Percentiles rank a stretch among this genome's conserved stretches.
Conservation (phyloP, 2,113 vertebrate genomes). For the Oryzias woworae region DNA sequence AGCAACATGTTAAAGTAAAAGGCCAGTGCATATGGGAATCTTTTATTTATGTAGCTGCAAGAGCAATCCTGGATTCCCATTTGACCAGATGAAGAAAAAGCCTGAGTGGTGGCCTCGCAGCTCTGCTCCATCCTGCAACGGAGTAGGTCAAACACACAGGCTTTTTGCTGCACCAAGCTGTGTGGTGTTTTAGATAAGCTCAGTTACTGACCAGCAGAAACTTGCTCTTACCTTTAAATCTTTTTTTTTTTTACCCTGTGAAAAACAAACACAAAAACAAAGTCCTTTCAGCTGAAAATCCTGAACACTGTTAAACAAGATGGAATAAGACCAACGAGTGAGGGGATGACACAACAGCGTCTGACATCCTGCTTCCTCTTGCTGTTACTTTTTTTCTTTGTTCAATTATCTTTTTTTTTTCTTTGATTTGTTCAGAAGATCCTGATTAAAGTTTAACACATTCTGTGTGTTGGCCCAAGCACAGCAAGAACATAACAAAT, state of each 20-base stretch:
- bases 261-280: constrained; percentile 61
- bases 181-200: constrained; percentile 63
- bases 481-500: constrained; percentile 49
- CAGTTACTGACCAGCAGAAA: constrained; percentile 79
- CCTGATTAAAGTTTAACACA: constrained; percentile 60
- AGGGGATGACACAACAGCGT: constrained; percentile 40
- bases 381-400: constrained; percentile 6
- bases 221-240: constrained; percentile 53
- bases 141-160: constrained; percentile 50
- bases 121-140: constrained; percentile 1
- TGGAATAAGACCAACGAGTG: constrained; percentile 37
- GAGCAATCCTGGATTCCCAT: constrained; percentile 63
- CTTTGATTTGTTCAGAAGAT: constrained; percentile 22
- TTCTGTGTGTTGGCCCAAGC: constrained; percentile 66
- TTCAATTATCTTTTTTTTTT: constrained; percentile 11
- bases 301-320: constrained; percentile 35
- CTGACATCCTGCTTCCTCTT: constrained; percentile 22
- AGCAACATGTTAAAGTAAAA: constrained; percentile 67
- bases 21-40: constrained; percentile 73
- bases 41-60: constrained; percentile 53
- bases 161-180: constrained; percentile 52
- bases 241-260: constrained; percentile 63
- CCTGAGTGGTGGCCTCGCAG: constrained; percentile 57
- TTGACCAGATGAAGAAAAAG: constrained; percentile 42
- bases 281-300: constrained; percentile 48